These are phyloP conservation scores for Cynaeus angustus DNA, from an alignment of 2,888 invertebrate species.

Conservation along the genomic window DNA sequence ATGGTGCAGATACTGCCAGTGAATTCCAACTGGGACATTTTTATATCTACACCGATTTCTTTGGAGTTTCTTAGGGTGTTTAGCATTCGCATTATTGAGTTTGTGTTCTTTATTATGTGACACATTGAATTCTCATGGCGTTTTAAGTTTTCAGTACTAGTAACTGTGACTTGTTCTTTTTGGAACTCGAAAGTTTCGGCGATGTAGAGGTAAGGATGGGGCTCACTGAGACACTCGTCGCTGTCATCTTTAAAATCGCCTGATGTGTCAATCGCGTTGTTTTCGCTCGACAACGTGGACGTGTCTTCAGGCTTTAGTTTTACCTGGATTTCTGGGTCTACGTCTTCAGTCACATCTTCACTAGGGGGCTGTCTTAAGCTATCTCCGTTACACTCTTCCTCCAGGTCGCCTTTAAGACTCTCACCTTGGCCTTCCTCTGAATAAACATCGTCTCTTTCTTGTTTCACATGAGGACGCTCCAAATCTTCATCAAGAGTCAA, in stretches of 20 bases:
- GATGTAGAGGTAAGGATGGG: slow-evolving; percentile 25
- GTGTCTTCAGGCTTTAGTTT: background rate
- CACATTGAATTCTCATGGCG: background rate
- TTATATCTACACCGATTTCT: slow-evolving; percentile 19
- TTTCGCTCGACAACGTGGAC: no score
- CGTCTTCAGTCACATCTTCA: no score
- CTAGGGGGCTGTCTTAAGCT: background rate
- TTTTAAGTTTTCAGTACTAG: background rate
- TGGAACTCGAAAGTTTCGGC: slow-evolving; percentile 23
- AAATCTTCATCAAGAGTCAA: slow-evolving; percentile 3
- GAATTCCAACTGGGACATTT: background rate
- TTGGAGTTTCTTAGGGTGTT: slow-evolving; percentile 7
- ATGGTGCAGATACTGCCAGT: background rate
- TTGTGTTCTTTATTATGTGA: background rate
- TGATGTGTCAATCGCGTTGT: background rate
- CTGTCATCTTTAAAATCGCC: slow-evolving; percentile 10
- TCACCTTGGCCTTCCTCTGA: background rate
- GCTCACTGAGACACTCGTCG: background rate
- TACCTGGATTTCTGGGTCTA: no score
- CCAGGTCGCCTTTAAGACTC: background rate
- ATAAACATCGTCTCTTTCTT: background rate
- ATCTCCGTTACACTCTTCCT: background rate
- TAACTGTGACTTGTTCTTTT: slow-evolving; percentile 18
- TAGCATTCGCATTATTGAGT: slow-evolving; percentile 4
- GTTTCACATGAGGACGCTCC: background rate